These are phyloP conservation scores for Temnothorax curvispinosus DNA, from an alignment of 1,140 invertebrate genomes.

Conservation along the genomic window DNA sequence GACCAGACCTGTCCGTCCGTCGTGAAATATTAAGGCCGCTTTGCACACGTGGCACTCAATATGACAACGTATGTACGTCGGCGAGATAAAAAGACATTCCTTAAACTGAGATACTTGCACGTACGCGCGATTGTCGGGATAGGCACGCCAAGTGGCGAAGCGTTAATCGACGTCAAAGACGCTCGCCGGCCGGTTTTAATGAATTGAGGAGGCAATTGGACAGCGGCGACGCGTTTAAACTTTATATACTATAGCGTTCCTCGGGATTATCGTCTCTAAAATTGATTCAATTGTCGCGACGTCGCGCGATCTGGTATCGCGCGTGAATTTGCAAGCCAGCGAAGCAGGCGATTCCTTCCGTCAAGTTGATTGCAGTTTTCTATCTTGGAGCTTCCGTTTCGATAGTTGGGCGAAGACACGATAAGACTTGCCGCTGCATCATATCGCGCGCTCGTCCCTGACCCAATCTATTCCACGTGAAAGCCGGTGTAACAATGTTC, in stretches of 20 bases:
- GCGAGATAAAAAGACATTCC: conserved; percentile 49
- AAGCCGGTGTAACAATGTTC: conserved; percentile 25
- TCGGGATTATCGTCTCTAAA: neutral
- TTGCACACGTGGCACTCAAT: neutral
- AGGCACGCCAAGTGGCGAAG: neutral
- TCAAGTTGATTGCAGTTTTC: neutral
- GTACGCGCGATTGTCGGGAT: conserved; percentile 5
- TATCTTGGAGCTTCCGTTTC: neutral
- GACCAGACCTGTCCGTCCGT: neutral
- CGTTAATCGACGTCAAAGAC: conserved; percentile 31
- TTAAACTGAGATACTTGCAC: conserved; percentile 40
- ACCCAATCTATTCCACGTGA: conserved; percentile 30
- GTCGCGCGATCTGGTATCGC: neutral
- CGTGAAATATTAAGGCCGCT: conserved; percentile 51
- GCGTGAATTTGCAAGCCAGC: neutral
- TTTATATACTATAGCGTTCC: neutral
- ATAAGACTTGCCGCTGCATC: neutral
- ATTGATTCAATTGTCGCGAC: neutral
- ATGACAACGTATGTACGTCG: conserved; percentile 5
- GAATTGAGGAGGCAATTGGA: conserved; percentile 12
- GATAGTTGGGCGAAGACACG: neutral
- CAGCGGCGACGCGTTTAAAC: neutral
- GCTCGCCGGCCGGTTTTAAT: conserved; percentile 13
- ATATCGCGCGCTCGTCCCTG: conserved; percentile 12
- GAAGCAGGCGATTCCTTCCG: no score